Evolutionary conservation across 2,113 vertebrate species (phyloP).

Genomic region (Alouatta palliata): DNA sequence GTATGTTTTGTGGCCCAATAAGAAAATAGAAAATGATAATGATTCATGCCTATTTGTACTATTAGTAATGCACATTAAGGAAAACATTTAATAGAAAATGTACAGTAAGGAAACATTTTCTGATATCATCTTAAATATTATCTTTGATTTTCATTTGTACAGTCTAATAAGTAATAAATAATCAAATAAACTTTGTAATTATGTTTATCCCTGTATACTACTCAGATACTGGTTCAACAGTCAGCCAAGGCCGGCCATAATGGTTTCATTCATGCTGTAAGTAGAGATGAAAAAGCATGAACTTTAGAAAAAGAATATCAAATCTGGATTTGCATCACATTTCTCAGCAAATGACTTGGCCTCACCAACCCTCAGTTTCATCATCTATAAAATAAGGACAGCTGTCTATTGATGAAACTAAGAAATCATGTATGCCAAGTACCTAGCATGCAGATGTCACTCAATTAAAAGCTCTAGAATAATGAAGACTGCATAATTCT

Average conservation of each 20-base stretch:
- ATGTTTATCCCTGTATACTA: not conserved
- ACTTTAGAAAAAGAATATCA: not conserved
- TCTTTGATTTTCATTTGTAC: not conserved
- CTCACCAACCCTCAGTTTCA: not conserved
- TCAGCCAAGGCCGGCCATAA: not conserved
- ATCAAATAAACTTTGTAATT: not conserved
- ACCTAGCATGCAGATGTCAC: not conserved
- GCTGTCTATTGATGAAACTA: not conserved
- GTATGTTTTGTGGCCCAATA: not conserved
- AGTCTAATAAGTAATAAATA: not conserved
- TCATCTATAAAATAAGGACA: not conserved
- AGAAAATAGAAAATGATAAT: not conserved
- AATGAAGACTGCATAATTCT: constrained; percentile 7
- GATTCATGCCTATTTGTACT: not conserved
- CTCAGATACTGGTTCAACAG: not conserved
- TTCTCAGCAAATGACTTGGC: not conserved
- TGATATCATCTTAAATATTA: not conserved
- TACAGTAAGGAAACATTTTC: not conserved
- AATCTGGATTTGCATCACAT: not conserved
- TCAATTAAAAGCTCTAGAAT: constrained; percentile 11
- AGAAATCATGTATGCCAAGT: not conserved
- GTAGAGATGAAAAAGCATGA: not conserved
- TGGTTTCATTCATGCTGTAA: not conserved
- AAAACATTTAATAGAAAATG: not conserved
- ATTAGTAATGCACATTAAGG: not conserved